Conservation (phyloP, 37 sponge, comb jelly and placozoan species). For the Aplysina aerophoba region DNA sequence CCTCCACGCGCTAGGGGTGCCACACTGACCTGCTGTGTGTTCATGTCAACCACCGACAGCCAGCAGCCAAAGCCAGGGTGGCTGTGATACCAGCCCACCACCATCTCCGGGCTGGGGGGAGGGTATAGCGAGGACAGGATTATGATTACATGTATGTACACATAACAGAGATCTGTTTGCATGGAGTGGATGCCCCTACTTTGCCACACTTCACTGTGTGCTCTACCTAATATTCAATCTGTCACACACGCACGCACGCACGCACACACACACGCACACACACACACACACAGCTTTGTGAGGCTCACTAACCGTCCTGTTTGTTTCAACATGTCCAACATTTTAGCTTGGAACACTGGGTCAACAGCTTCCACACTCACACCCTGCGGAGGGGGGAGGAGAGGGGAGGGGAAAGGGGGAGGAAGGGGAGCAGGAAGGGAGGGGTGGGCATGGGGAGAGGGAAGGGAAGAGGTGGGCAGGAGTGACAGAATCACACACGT, state of each 20-base stretch:
- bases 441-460: neutral
- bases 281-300: neutral
- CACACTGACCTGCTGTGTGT: conserved; percentile 82
- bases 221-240: too few species aligned
- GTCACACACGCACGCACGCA: too few species aligned
- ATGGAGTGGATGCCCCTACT: too few species aligned
- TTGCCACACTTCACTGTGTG: too few species aligned
- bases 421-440: neutral
- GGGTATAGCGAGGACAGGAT: too few species aligned
- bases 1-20: neutral
- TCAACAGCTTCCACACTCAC: conserved; percentile 99
- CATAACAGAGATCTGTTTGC: neutral
- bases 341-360: conserved; percentile 98
- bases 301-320: conserved; percentile 65
- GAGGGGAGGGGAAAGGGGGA: conserved; percentile 6
- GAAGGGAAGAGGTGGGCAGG: neutral
- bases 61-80: conserved; percentile 99
- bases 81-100: conserved; percentile 99
- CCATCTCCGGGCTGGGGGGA: conserved; percentile 91
- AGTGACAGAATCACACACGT: neutral
- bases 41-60: conserved; percentile 98
- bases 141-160: too few species aligned
- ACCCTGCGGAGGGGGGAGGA: conserved; percentile 66
- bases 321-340: conserved; percentile 99
- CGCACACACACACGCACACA: neutral